Base-by-base conservation (phyloP, 2,797 vertebrate genomes). In the Numenius phaeopus region DNA sequence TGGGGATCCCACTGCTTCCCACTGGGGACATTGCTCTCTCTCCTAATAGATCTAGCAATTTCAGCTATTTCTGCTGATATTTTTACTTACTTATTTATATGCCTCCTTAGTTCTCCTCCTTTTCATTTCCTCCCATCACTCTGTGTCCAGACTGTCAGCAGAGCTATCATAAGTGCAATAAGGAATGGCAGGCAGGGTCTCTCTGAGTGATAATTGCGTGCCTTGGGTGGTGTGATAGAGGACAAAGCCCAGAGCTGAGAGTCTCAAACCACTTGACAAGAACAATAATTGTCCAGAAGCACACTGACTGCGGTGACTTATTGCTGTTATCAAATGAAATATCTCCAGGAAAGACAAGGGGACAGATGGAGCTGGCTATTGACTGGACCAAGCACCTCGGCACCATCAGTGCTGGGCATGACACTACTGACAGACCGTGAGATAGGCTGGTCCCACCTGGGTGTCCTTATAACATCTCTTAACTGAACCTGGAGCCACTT, bases 161-260 rank as follows among this genome's bases (percentile, higher is more conserved):
- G 89, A 82, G 66, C 77, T 65, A 55, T 85, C 78, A 15, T 64
- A 15, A 86, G 94, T 24, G 69, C 94, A 95, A 92, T 87, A 92
- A 89, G 94, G 87, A 80, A 75, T 50, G 95, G 94, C 92, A 95
- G 93, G 90, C 87, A 92, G 78, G 82, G 82, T 93, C 94, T 66
- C 89, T 91, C 78, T 2, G 87, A 93, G 94, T 89, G 97, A 91
- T 96, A 97, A 97, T 97, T 97, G 92, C 8, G 1, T 96, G 93
- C 92, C 95, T 96, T 89, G 95, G 95, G 92, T 94, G 95, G 90
- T 88, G 95, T 95, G 90, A 91, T 83, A 81, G 89, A 84, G 89
- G 90, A 94, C 76, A 87, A 95, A 96, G 84, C 88, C 90, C 78
- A 32, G 89, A 83, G 94, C 91, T 93, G 94, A 83, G 80, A 76